These are phyloP conservation scores for Puntigrus tetrazona DNA, from an alignment of 2,113 vertebrate species.

Conservation along the genomic window DNA sequence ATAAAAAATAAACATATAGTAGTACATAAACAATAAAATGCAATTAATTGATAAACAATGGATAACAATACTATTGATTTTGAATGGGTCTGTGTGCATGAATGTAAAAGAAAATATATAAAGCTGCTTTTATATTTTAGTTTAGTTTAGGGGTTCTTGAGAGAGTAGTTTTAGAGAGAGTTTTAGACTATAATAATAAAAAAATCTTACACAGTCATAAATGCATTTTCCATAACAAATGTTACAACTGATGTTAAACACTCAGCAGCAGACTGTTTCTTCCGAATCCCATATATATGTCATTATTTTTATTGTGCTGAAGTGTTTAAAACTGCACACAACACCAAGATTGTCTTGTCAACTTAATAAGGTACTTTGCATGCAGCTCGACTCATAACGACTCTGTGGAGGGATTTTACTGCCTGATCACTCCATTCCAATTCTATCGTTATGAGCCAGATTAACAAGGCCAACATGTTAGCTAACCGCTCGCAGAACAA, in stretches of 20 bases:
- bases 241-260: not conserved
- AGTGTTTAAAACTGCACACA: conserved; percentile 49
- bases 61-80: not conserved
- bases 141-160: not conserved
- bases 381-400: conserved; percentile 18
- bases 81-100: not conserved
- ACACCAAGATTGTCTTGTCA: conserved; percentile 36
- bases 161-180: no score
- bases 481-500: not conserved
- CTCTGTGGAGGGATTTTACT: conserved; percentile 2
- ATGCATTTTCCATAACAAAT: not conserved
- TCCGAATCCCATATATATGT: conserved; percentile 23
- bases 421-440: conserved; percentile 3
- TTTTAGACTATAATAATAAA: not conserved
- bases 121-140: not conserved
- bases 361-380: conserved; percentile 52
- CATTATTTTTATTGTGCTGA: conserved; percentile 35
- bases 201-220: not conserved
- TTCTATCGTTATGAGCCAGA: conserved; percentile 27
- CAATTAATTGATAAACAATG: no score
- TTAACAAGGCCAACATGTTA: not conserved
- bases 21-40: no score
- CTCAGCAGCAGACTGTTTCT: not conserved
- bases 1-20: no score
- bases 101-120: not conserved